phyloP scores from a whole-genome alignment of 2,113 vertebrate species.

The Sander lucioperca region DNA sequence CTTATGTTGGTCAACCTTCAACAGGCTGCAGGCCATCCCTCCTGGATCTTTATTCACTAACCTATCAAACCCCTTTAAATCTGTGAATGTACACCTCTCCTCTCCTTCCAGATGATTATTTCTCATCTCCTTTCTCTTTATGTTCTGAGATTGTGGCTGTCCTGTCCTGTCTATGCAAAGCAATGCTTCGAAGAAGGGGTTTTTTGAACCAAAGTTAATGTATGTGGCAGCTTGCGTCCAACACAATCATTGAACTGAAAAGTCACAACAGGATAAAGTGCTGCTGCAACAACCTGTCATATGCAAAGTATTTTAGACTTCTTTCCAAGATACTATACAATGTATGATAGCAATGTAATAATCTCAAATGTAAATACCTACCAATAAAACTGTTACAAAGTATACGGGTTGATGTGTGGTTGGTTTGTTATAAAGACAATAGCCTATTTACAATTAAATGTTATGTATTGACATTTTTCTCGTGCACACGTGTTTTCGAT shows the following conservation, averaged over 20 bases:
- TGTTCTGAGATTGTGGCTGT: constrained; percentile 23
- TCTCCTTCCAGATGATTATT: background rate
- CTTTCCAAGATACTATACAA: constrained; percentile 65
- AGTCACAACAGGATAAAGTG: constrained; percentile 49
- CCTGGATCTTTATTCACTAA: constrained; percentile 51
- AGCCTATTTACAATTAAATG: background rate
- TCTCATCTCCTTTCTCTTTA: background rate
- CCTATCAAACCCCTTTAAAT: constrained; percentile 33
- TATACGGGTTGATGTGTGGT: background rate
- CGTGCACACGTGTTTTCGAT: background rate
- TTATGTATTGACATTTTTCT: background rate
- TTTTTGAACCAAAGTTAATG: constrained; percentile 80
- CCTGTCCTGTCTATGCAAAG: constrained; percentile 73
- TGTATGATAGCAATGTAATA: constrained; percentile 76
- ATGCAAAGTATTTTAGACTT: constrained; percentile 81
- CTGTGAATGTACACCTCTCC: constrained; percentile 65
- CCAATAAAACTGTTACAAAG: constrained; percentile 76
- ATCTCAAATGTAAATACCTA: constrained; percentile 79
- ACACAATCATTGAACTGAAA: constrained; percentile 79
- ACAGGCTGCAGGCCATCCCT: constrained; percentile 35
- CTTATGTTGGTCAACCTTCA: constrained; percentile 20
- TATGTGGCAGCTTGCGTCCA: constrained; percentile 80
- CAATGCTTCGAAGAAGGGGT: constrained; percentile 57
- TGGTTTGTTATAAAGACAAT: background rate
- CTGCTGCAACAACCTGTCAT: constrained; percentile 70